Base-by-base conservation (phyloP, 2,888 invertebrate species). In the Amblyteles armatorius region DNA sequence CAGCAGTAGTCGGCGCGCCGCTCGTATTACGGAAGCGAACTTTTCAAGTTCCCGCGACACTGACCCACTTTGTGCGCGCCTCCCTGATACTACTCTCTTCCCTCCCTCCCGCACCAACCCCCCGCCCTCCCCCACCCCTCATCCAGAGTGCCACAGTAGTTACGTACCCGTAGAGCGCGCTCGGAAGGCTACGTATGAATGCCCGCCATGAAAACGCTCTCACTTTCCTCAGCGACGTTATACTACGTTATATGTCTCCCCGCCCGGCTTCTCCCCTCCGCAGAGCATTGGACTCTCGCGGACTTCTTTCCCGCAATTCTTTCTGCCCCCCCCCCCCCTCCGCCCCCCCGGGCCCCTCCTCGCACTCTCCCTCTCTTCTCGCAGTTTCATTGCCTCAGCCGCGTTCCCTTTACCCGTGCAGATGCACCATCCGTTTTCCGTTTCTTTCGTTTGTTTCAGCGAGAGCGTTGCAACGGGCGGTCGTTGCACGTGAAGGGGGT, bases 41-140 rank as follows among this genome's bases (percentile, higher is more conserved):
- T 93, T 93, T 93, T 93, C 93, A 93, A 93, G 93, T 93, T 93
- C 93, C 88, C 92, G 91, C 93, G 93, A 93, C 93, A 93, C 93
- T 93, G 93, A 93, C 93, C 93, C 93, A 93, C 93, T 93, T 93
- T 93, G 88, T 90, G 90, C 87, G 88, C 81, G 72, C 76, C 85
- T 85, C 86, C 84, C 85, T 87, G 88, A 89, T 90, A 90, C 91
- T 91, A 86, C 74, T 83, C 81, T 79, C 65, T 55, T 78, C 60
- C 76, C 67, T 52, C 72, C 48, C 52, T 22, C 76, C 74, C 40
- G 33, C 33, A 33, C 33, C 33, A 33, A 0, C 33, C 33, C 33
- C 6, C 33, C 33, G 0, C 33, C 40, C 63, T 13, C n/a, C 69
- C 67, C 73, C 11, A 6, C 55, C 60, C 65, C 68, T 52, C 78